phyloP scores from a whole-genome alignment of 2,113 vertebrate genomes.

The Triplophysa dalaica region DNA sequence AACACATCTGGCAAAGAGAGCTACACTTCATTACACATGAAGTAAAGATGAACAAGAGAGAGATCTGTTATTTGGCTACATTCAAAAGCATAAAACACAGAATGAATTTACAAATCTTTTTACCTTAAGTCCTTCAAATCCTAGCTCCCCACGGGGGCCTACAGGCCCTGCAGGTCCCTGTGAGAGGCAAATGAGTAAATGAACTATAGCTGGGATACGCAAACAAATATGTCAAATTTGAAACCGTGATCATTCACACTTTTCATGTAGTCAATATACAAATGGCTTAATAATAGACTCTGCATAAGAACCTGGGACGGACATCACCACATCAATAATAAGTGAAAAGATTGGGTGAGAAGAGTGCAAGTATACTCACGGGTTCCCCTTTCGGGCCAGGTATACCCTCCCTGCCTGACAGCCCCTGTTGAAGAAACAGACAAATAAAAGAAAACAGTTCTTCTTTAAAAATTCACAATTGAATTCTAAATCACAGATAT shows the following conservation, averaged over 20 bases:
- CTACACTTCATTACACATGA: no score
- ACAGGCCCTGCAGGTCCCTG: conserved; percentile 75
- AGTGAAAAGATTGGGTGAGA: not conserved
- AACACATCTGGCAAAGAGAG: no score
- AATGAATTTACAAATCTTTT: conserved; percentile 52
- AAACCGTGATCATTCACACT: no score
- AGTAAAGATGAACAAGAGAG: no score
- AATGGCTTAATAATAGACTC: no score
- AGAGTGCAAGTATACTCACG: conserved; percentile 67
- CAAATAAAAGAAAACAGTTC: not conserved
- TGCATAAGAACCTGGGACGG: no score
- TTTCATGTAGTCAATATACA: no score
- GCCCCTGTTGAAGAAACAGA: conserved; percentile 71
- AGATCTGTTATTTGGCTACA: not conserved
- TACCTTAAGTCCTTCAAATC: conserved; percentile 81
- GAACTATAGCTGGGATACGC: not conserved
- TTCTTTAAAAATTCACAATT: not conserved
- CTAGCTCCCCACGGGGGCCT: conserved; percentile 76
- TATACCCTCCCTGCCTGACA: conserved; percentile 69
- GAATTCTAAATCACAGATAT: not conserved
- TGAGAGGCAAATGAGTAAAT: not conserved
- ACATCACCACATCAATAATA: no score
- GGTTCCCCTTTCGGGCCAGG: conserved; percentile 79
- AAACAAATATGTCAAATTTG: no score
- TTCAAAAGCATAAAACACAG: no score